phyloP scores from a whole-genome alignment of 92 coral and sea anemone genomes.

The Scolanthus callimorphus region DNA sequence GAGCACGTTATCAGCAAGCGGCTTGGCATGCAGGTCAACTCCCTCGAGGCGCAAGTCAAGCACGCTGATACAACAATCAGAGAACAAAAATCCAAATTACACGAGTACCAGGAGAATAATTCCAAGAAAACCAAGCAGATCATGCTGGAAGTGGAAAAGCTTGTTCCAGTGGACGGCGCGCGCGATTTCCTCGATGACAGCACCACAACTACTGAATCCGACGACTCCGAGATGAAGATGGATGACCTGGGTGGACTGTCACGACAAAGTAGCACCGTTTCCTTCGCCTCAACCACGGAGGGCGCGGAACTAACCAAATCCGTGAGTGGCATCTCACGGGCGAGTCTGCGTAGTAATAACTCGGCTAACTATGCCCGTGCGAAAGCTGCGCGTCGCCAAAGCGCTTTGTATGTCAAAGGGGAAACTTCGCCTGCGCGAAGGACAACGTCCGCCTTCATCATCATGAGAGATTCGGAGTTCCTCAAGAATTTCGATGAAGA shows the following conservation, averaged over 20 bases:
- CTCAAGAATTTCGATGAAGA: constrained; percentile 66
- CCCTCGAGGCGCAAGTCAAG: constrained; percentile 85
- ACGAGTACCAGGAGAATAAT: constrained; percentile 11
- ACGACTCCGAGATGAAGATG: constrained; percentile 28
- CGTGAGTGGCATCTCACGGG: constrained; percentile 23
- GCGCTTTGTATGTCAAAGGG: constrained; percentile 70
- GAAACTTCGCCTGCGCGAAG: constrained; percentile 72
- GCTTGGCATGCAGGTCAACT: constrained; percentile 71
- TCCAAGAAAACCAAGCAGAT: constrained; percentile 8
- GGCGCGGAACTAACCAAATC: constrained; percentile 42
- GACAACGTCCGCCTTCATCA: constrained; percentile 78
- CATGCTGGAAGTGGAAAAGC: constrained; percentile 16
- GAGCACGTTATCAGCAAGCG: constrained; percentile 66
- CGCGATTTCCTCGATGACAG: constrained; percentile 38
- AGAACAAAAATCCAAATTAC: constrained; percentile 27
- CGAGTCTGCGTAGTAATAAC: constrained; percentile 49
- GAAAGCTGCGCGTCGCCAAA: constrained; percentile 73
- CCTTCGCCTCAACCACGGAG: constrained; percentile 9
- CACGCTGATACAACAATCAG: constrained; percentile 76
- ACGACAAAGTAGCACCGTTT: constrained; percentile 14
- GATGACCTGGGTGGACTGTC: constrained; percentile 38
- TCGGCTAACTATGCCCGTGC: constrained; percentile 45
- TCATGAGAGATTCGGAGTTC: constrained; percentile 66
- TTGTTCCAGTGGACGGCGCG: constrained; percentile 12
- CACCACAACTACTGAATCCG: constrained; percentile 36